Conservation (phyloP, 2,888 invertebrate species). For the Ethmia dodecea region DNA sequence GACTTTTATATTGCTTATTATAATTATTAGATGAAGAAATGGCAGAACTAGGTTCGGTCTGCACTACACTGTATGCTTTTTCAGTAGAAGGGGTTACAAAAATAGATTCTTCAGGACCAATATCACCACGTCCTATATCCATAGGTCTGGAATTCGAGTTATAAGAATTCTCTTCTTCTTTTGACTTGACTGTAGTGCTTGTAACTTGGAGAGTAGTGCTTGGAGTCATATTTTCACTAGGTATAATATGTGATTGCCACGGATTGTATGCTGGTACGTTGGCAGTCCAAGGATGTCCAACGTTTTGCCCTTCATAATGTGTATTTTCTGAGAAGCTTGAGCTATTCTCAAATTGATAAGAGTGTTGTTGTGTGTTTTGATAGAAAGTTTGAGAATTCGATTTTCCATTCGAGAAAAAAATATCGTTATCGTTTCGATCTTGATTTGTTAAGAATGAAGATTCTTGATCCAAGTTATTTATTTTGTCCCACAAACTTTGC, state of each 20-base stretch:
- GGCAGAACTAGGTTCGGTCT: slow-evolving; percentile 2
- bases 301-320: too few relatives aligned
- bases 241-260: too few relatives aligned
- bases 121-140: slow-evolving; percentile 40
- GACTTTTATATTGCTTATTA: slow-evolving; percentile 22
- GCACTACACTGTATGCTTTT: slow-evolving; percentile 8
- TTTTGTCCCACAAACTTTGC: slow-evolving; percentile 23
- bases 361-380: too few relatives aligned
- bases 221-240: too few relatives aligned
- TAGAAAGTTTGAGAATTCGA: not conserved
- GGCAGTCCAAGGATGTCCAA: too few relatives aligned
- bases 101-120: slow-evolving; percentile 32
- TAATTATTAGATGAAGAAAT: not conserved
- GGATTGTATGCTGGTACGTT: too few relatives aligned
- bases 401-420: not conserved
- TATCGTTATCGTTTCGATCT: slow-evolving; percentile 1
- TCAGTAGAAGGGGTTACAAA: slow-evolving; percentile 9
- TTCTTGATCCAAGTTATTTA: slow-evolving; percentile 17
- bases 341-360: too few relatives aligned
- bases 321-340: too few relatives aligned
- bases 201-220: too few relatives aligned
- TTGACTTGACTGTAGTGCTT: slow-evolving; percentile 6
- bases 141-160: slow-evolving; percentile 10
- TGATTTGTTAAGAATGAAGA: slow-evolving; percentile 3
- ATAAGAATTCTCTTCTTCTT: slow-evolving; percentile 1